Percentiles rank a stretch among this genome's conserved stretches.
Conservation (phyloP, 2,888 invertebrate species). For the Brachylomia viminalis region DNA sequence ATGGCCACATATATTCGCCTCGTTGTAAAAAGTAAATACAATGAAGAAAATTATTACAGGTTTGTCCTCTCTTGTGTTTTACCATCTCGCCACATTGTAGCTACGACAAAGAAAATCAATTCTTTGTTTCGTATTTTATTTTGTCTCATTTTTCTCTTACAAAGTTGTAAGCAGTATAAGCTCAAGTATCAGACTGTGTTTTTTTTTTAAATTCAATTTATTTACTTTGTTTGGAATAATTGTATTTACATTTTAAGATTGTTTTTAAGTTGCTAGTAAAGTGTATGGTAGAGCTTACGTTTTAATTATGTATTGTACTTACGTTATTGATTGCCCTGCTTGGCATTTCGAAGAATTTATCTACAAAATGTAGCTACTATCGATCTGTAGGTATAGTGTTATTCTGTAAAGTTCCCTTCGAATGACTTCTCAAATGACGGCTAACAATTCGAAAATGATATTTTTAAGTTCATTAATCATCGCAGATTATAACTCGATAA, state of each 20-base stretch:
- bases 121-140: constrained; percentile 42
- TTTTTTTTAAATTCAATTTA: not conserved
- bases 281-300: not conserved
- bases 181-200: constrained; percentile 7
- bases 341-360: not conserved
- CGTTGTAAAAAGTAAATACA: constrained; percentile 22
- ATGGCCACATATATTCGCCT: constrained; percentile 13
- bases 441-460: not conserved
- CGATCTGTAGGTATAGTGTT: not conserved
- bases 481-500: not conserved
- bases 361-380: constrained; percentile 4
- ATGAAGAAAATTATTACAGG: not conserved
- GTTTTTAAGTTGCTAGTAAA: constrained; percentile 6
- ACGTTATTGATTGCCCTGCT: constrained; percentile 12
- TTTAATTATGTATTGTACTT: constrained; percentile 12
- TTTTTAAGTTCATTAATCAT: not conserved
- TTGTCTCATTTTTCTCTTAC: constrained; percentile 14
- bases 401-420: constrained; percentile 2
- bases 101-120: constrained; percentile 49
- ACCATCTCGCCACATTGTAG: constrained; percentile 25
- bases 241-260: constrained; percentile 17
- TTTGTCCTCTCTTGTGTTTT: constrained; percentile 8
- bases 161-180: constrained; percentile 30
- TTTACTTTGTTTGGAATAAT: constrained; percentile 4
- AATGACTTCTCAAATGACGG: not conserved